Evolutionary conservation across 2,888 invertebrate species (phyloP).

Genomic region (Eristalinus sepulchralis): DNA sequence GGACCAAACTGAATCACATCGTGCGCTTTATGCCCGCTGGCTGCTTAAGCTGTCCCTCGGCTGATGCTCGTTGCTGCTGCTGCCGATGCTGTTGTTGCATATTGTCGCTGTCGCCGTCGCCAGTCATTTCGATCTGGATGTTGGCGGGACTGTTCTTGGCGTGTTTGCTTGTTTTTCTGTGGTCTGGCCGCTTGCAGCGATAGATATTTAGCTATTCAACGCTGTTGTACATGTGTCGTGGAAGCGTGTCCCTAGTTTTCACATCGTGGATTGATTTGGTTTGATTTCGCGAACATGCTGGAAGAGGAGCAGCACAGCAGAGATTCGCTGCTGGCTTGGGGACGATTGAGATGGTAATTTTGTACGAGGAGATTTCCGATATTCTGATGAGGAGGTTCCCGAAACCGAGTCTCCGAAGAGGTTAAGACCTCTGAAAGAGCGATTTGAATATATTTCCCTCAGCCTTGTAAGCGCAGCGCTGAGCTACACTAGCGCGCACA

Average conservation of each 20-base stretch:
- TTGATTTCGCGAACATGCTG: slow-evolving; percentile 37
- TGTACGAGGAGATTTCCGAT: background rate
- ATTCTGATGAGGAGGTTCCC: background rate
- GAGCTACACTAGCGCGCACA: background rate
- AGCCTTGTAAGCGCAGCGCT: background rate
- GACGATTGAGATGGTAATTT: slow-evolving; percentile 27
- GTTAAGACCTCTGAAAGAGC: background rate
- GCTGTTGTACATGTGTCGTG: slow-evolving; percentile 71
- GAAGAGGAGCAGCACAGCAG: background rate
- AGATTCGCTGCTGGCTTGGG: background rate
- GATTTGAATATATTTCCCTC: background rate
- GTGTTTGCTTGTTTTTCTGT: slow-evolving; percentile 15
- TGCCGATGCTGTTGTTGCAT: background rate
- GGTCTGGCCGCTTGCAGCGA: slow-evolving; percentile 50
- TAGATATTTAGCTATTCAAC: slow-evolving; percentile 71
- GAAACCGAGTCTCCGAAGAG: background rate
- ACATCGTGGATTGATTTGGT: slow-evolving; percentile 69
- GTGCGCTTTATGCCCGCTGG: slow-evolving; percentile 69
- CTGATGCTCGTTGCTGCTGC: background rate
- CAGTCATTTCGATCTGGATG: slow-evolving; percentile 58
- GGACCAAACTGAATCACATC: slow-evolving; percentile 45
- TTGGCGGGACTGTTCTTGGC: slow-evolving; percentile 3
- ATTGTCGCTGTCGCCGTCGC: slow-evolving; percentile 38
- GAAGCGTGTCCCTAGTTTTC: slow-evolving; percentile 70
- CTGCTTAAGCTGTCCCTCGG: slow-evolving; percentile 19